A percentile compares a stretch with the other conserved stretches of the same genome.
Evolutionary conservation across 2,113 vertebrate species (phyloP).

Genomic region (Lonchura striata): DNA sequence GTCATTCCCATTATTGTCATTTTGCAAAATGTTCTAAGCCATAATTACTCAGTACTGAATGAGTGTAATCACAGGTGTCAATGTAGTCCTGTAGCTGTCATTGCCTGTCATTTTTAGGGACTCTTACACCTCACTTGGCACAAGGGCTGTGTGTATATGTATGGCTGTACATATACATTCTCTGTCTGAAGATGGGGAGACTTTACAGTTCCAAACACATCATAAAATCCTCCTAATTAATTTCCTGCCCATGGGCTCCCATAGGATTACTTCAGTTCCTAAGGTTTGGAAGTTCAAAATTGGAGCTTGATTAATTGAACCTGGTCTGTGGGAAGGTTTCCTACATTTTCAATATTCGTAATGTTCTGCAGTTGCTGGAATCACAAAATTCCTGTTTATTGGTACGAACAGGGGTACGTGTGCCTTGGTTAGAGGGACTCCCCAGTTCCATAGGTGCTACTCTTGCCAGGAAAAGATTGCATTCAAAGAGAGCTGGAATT

Average conservation of each 20-base stretch:
- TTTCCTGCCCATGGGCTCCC: background rate
- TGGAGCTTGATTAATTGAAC: background rate
- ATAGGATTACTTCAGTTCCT: background rate
- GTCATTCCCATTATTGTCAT: constrained; percentile 66
- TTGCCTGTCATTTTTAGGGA: background rate
- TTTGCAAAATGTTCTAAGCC: background rate
- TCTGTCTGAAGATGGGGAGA: background rate
- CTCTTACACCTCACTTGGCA: background rate
- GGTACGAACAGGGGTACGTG: rapidly evolving
- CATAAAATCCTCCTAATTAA: background rate
- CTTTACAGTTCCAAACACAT: background rate
- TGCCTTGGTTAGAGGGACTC: background rate
- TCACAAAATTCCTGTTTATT: background rate
- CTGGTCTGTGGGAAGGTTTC: background rate
- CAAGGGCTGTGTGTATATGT: background rate
- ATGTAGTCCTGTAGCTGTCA: background rate
- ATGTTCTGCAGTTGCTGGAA: rapidly evolving
- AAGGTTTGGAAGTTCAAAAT: background rate
- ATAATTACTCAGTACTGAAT: background rate
- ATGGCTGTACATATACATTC: background rate
- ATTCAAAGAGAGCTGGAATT: background rate
- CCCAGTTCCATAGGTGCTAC: background rate
- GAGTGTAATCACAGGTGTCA: background rate
- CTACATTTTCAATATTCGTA: background rate
- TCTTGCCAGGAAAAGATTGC: background rate